These are phyloP conservation scores for Ferrisia virgata DNA, from an alignment of 2,888 invertebrate genomes.

Conservation along the genomic window DNA sequence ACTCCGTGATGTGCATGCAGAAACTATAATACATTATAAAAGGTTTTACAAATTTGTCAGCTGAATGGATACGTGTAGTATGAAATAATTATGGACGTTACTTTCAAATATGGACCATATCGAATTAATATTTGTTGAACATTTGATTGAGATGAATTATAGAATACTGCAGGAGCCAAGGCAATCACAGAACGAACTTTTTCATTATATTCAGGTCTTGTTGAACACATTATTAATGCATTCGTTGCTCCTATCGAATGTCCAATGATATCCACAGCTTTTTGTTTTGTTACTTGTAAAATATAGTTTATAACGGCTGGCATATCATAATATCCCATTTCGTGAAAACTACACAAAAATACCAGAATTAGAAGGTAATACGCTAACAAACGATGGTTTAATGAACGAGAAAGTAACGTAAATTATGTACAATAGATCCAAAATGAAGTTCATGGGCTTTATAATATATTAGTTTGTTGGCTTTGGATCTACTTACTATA, in stretches of 20 bases:
- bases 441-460: too few relatives aligned
- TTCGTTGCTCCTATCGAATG: constrained; percentile 61
- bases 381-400: too few relatives aligned
- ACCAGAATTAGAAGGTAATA: too few relatives aligned
- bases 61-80: neutral
- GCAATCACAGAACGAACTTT: constrained; percentile 57
- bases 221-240: constrained; percentile 54
- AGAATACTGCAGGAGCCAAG: constrained; percentile 63
- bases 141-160: constrained; percentile 25
- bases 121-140: constrained; percentile 32
- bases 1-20: constrained; percentile 34
- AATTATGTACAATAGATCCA: too few relatives aligned
- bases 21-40: neutral
- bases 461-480: too few relatives aligned
- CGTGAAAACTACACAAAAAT: constrained; percentile 57
- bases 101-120: constrained; percentile 39
- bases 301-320: constrained; percentile 62
- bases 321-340: constrained; percentile 61
- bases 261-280: constrained; percentile 59
- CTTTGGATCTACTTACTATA: neutral
- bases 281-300: constrained; percentile 54
- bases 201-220: constrained; percentile 54
- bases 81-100: neutral
- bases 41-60: neutral
- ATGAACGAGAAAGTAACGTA: too few relatives aligned